phyloP scores from a whole-genome alignment of 1,140 invertebrate species.

The Drosophila trapezifrons region DNA sequence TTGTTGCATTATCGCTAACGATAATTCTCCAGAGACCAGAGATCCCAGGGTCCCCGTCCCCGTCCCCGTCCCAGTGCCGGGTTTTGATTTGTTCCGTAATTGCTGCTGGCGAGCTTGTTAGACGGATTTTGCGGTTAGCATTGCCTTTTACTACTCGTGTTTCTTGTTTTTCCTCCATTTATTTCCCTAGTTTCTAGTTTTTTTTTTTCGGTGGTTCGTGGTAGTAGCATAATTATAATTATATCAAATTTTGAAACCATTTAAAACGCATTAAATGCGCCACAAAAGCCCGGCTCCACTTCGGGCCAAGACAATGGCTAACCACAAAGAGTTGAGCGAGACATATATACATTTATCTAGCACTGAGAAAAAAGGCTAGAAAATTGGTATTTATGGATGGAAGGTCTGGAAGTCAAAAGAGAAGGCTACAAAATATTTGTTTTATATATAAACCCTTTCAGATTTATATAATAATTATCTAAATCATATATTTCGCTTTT shows the following conservation, averaged over 20 bases:
- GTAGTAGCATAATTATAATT: conserved; percentile 79
- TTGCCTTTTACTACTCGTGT: conserved; percentile 29
- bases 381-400: too few relatives aligned
- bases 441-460: background rate
- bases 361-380: background rate
- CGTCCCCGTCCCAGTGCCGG: background rate
- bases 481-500: too few relatives aligned
- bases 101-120: conserved; percentile 42
- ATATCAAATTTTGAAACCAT: conserved; percentile 82
- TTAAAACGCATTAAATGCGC: conserved; percentile 81
- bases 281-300: conserved; percentile 48
- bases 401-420: too few relatives aligned
- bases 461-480: too few relatives aligned
- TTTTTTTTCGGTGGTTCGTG: conserved; percentile 36
- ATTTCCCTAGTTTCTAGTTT: conserved; percentile 31
- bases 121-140: conserved; percentile 55
- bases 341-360: conserved; percentile 6
- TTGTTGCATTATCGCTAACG: conserved; percentile 70
- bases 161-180: conserved; percentile 60
- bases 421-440: background rate
- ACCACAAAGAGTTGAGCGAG: conserved; percentile 32
- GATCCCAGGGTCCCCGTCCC: conserved; percentile 20
- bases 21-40: conserved; percentile 3
- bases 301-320: conserved; percentile 45
- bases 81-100: conserved; percentile 39